Evolutionary conservation across 2,113 vertebrate genomes (phyloP).

Genomic region (Hyperopisus bebe): DNA sequence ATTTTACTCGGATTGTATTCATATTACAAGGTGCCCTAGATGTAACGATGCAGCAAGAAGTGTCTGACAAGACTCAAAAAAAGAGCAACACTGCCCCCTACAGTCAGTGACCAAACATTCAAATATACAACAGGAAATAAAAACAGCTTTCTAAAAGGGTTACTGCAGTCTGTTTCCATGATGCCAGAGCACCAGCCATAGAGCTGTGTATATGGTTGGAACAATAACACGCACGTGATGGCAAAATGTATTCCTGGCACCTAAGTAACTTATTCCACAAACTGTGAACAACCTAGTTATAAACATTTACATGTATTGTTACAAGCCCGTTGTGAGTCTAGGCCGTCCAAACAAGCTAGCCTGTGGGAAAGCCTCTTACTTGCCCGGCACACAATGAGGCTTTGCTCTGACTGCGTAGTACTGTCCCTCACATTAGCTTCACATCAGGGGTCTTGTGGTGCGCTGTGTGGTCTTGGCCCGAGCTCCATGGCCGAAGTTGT

Average conservation of each 20-base stretch:
- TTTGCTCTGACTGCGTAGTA: background rate
- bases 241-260: background rate
- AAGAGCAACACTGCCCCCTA: constrained; percentile 11
- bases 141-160: background rate
- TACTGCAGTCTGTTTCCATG: background rate
- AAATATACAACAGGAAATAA: background rate
- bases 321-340: background rate
- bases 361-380: background rate
- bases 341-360: background rate
- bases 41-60: background rate
- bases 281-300: constrained; percentile 2
- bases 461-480: background rate
- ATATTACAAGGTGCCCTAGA: background rate
- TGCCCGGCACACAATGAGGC: background rate
- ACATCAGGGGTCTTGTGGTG: background rate
- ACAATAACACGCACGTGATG: background rate
- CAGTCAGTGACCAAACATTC: background rate
- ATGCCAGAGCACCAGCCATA: background rate
- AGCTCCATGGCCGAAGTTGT: background rate
- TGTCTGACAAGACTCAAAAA: background rate
- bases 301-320: background rate
- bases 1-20: background rate
- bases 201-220: background rate
- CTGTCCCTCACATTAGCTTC: background rate
- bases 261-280: background rate